Percentiles rank a stretch among this genome's conserved stretches.
These are phyloP conservation scores for Caenorhabditis drosophilae DNA, from an alignment of 2,888 invertebrate genomes.

Conservation along the genomic window DNA sequence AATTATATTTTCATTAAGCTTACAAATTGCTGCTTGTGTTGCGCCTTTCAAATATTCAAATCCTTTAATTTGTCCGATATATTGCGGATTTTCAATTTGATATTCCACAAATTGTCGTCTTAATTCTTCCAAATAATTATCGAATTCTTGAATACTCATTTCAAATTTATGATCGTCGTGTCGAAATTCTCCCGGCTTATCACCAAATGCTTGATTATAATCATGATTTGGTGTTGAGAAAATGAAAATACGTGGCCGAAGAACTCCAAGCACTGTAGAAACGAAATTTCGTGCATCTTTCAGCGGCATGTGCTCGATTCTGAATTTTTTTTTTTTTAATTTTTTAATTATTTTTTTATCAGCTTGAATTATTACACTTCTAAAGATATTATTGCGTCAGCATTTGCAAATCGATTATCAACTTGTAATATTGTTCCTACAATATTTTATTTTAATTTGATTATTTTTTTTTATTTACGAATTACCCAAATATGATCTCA, in stretches of 20 bases:
- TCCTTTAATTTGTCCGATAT: conserved; percentile 21
- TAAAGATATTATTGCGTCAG: conserved; percentile 42
- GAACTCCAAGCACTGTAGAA: conserved; percentile 64
- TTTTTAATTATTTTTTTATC: background rate
- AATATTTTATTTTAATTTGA: no score
- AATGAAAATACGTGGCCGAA: conserved; percentile 69
- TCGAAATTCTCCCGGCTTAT: conserved; percentile 63
- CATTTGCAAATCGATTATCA: conserved; percentile 36
- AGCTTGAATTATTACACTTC: conserved; percentile 40
- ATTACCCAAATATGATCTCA: conserved; percentile 29
- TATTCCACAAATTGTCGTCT: conserved; percentile 7
- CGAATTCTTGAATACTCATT: conserved; percentile 70
- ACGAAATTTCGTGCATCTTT: conserved; percentile 64
- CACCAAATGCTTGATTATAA: conserved; percentile 65
- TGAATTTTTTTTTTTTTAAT: conserved; percentile 37
- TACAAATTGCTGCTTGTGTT: conserved; percentile 14
- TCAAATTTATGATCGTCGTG: conserved; percentile 72
- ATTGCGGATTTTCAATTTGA: conserved; percentile 15
- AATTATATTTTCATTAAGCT: background rate
- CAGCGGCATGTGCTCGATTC: conserved; percentile 70
- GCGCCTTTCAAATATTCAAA: conserved; percentile 23
- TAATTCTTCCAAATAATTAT: conserved; percentile 62
- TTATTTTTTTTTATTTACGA: no score
- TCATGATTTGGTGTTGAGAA: conserved; percentile 72
- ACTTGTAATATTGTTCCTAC: conserved; percentile 32